These are phyloP conservation scores for Odontophorus gujanensis DNA, from an alignment of 2,113 vertebrate species.

Conservation along the genomic window DNA sequence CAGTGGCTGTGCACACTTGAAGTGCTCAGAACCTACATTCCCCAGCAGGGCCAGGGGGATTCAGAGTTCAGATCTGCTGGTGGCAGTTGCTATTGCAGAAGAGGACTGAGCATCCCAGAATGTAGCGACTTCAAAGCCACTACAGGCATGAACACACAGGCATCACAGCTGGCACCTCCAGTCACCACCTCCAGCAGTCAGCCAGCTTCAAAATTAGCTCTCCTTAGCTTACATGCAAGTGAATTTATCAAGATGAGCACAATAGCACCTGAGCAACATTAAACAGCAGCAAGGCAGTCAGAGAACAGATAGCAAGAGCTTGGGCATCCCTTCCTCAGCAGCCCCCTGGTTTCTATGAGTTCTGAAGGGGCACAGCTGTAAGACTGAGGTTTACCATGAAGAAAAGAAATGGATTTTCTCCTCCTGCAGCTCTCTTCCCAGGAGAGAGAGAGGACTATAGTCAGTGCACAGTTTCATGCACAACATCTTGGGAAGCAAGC, in stretches of 20 bases:
- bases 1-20: neutral
- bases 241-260: neutral
- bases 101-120: neutral
- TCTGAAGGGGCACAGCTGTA: neutral
- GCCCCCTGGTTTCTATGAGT: neutral
- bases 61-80: neutral
- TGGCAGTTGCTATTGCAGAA: neutral
- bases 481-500: neutral
- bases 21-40: rapidly evolving
- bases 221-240: neutral
- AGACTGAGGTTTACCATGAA: neutral
- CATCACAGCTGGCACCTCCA: neutral
- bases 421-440: neutral
- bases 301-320: neutral
- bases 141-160: neutral
- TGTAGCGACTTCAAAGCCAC: neutral
- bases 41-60: neutral
- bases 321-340: neutral
- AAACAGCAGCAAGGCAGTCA: neutral
- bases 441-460: neutral
- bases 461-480: neutral
- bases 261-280: neutral
- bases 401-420: neutral
- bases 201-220: neutral
- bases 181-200: neutral